Evolutionary conservation across 2,113 vertebrate species (phyloP), one percentile per base, ranked within the genome.

Genomic region (Myotis brandtii): DNA sequence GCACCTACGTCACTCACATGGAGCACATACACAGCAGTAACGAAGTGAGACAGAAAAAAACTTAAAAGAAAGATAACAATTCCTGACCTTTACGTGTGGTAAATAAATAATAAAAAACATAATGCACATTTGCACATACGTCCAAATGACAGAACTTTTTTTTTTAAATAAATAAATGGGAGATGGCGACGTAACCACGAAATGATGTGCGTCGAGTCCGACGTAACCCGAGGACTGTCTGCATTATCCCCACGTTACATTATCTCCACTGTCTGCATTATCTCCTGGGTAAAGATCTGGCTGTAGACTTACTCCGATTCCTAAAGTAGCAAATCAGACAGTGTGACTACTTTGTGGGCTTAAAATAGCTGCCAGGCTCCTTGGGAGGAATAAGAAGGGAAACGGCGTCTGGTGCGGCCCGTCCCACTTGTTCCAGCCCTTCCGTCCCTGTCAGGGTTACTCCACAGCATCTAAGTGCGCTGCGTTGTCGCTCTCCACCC

Each of bases 341-440:
- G 77, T 0, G 0, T 12, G 92, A 69, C 79, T 93, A 34, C 95
- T 94, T 34, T 52, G 48, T 73, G 69, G 69, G 52, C 69, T 93
- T 94, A 84, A 95, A 83, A 76, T 91, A 93, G 89, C 93, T 83
- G 92, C 91, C 82, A 77, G 89, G 56, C 50, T 94, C 48, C 48
- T 91, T 21, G n/a, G 72, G 64, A 86, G 86, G 86, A 67, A 46
- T 54, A 52, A 73, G 81, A n/a, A 86, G 94, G 95, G 75, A 84
- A 86, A 66, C 62, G 25, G 25, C 62, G 93, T 83, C 93, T 80
- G 46, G 69, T 73, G 27, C 50, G 20, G 5, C 32, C 69, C 79
- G 30, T 32, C 83, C 64, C 34, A 18, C 66, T 70, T 86, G 91
- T 79, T 66, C 43, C 85, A 80, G 73, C 37, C 67, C 32, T 83